Base-by-base conservation (phyloP, 1,140 invertebrate genomes). In the Drosophila busckii region DNA sequence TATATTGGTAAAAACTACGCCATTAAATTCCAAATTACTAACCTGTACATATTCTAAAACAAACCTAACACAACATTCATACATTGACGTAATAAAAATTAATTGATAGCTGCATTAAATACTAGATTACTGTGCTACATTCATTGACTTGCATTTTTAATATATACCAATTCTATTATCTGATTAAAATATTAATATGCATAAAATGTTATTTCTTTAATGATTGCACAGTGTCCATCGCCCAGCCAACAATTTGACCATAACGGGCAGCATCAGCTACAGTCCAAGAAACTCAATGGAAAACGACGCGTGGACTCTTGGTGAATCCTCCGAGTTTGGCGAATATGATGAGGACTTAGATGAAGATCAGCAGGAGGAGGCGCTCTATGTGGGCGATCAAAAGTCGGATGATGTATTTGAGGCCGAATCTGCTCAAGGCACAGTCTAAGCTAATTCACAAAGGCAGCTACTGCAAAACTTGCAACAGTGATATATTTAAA, bases 221-320 rank as follows among this genome's bases (percentile, higher is more conserved):
- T 34, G 1, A 8, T 9, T 6, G 13, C 4, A 34, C 44, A 82
- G 76, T 67, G 65, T 60, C 28, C 75, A 46, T 35, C 49, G 76
- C 1, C 75, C 75, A 32, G 56, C 56, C 28, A 82, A 82, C 75
- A 82, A 82, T 66, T 41, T 82, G 28, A 82, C 75, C 16, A 69
- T 82, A 25, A 82, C 75, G 16, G 70, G 73, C 32, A 70, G 54
- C 59, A 41, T 50, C 20, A 48, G 65, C 31, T 82, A 82, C 75
- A 82, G 75, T 38, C 69, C 75, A 32, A 50, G 76, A 82, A 82
- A 82, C 50, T 82, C 75, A 41, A 40, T 82, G 75, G 75, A 82
- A 70, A 68, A 82, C 69, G 76, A 75, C 76, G 76, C 70, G 17
- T 82, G 75, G 75, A 82, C 53, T 75, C 75, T 75, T 82, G 75